Base-by-base conservation (phyloP, 1,140 invertebrate species). In the Plectrocnemia conspersa region DNA sequence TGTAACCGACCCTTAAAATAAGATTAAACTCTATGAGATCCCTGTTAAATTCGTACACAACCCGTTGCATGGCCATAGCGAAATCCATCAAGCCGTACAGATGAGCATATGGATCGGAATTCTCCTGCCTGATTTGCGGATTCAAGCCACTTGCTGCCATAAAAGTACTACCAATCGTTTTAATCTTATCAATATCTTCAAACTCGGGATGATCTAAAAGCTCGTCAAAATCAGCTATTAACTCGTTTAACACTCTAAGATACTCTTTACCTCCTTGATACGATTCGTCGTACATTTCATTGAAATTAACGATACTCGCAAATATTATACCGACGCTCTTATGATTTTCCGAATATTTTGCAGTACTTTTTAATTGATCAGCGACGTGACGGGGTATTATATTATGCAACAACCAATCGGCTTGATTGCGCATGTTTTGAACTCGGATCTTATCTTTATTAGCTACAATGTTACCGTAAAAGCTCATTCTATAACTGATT, bases 111-210 rank as follows among this genome's bases (percentile, higher is more conserved):
- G 83, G 79, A 42, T 86, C 77, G 0, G 77, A 68, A 11, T 76
- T 78, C 19, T 80, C 76, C 4, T 76, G 70, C 1, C 86, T 74
- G 55, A 83, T 75, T 54, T 82, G 77, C 0, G 89, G 86, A 73
- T 95, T 93, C 11, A 98, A 70, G 0, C 95, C 95, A 53, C 91
- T 93, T 0, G 95, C 95, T 1, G 93, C 94, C 95, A 98, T 98
- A 62, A 95, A 97, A 0, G 93, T 96, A 57, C 89, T 89, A 2
- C 94, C 95, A 54, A 98, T 98, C 0, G 95, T 98, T 69, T 98
- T 98, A 54, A 98, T 98, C 72, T 98, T 98, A 67, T 97, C 94
- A 1, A 98, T 89, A 47, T 91, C 86, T 29, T 83, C 80, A 65
- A 91, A 98, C 59, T 93, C 83, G 0, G 80, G 74, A 19, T 84